Conservation (phyloP, 2,888 invertebrate genomes). For the Tanytarsus gracilentus region DNA sequence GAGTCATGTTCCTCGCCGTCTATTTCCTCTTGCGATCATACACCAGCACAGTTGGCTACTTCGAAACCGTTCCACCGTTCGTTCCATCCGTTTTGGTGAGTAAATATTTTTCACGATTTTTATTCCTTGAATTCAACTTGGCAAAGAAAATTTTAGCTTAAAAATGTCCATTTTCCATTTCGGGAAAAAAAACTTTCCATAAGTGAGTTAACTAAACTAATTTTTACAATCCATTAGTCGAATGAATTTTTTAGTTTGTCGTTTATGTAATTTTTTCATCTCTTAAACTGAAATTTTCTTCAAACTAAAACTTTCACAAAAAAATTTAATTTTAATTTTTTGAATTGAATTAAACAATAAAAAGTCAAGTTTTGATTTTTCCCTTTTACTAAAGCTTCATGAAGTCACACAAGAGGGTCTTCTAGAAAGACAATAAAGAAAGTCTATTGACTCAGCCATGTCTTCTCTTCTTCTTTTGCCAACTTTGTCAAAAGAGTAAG, state of each 20-base stretch:
- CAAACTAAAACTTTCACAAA: too few species aligned
- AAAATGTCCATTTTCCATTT: background rate
- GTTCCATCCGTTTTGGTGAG: constrained; percentile 85
- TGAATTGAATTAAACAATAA: too few species aligned
- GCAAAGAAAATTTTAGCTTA: too few species aligned
- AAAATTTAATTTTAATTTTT: too few species aligned
- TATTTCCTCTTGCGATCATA: constrained; percentile 67
- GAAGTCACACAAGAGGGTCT: too few species aligned
- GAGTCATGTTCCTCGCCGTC: constrained; percentile 63
- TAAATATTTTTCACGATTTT: constrained; percentile 30
- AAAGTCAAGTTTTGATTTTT: too few species aligned
- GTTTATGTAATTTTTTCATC: background rate
- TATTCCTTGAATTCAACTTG: background rate
- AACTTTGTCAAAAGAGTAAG: background rate
- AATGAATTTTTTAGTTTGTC: too few species aligned
- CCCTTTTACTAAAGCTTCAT: too few species aligned
- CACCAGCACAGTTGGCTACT: constrained; percentile 62
- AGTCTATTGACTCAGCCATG: too few species aligned
- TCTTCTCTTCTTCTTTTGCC: background rate
- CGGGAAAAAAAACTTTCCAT: too few species aligned
- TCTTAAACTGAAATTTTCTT: background rate
- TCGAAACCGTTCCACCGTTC: constrained; percentile 92
- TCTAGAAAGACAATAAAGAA: too few species aligned
- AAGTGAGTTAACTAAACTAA: constrained; percentile 14
- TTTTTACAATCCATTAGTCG: constrained; percentile 20